Conservation (phyloP, 92 coral and sea anemone species). For the Galaxea fascicularis region DNA sequence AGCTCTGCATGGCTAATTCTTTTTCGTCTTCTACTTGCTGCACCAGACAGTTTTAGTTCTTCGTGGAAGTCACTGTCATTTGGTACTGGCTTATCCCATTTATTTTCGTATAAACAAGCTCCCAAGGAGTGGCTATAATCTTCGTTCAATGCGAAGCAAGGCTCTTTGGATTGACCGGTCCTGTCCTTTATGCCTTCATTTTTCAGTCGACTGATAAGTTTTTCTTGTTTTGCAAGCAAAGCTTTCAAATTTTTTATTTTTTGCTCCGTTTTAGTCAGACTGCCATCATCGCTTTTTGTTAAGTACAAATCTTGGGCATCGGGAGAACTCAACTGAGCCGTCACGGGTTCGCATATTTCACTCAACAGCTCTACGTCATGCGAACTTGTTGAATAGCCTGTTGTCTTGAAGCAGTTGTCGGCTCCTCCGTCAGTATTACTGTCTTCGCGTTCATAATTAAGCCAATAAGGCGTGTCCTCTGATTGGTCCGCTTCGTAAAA, state of each 20-base stretch:
- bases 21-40: background rate
- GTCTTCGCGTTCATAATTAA: background rate
- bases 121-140: background rate
- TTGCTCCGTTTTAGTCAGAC: constrained; percentile 10
- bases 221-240: constrained; percentile 25
- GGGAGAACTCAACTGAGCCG: background rate
- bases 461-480: constrained; percentile 18
- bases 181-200: constrained; percentile 15
- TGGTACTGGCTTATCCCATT: background rate
- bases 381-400: no score
- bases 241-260: constrained; percentile 26
- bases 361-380: background rate
- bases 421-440: background rate
- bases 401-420: background rate
- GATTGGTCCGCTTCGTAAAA: background rate
- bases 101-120: background rate
- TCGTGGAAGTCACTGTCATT: background rate
- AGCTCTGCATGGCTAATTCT: background rate
- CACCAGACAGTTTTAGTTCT: background rate
- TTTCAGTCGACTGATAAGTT: constrained; percentile 8
- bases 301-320: background rate
- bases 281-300: background rate
- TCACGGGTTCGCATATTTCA: background rate
- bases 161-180: background rate
- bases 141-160: background rate